Conservation (phyloP, 2,797 vertebrate genomes). For the Micrastur ruficollis region DNA sequence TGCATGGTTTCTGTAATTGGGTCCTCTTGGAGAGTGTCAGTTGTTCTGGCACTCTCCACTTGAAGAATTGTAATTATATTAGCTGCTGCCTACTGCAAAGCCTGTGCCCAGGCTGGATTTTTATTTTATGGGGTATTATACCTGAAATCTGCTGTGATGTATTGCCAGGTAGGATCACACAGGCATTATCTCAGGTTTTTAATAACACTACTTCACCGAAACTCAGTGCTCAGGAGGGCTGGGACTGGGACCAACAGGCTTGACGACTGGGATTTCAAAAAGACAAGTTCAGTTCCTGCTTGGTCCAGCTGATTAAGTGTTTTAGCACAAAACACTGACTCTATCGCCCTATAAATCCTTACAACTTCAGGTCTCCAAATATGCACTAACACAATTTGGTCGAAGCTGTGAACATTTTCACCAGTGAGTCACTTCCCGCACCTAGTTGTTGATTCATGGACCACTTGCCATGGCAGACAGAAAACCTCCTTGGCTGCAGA, state of each 20-base stretch:
- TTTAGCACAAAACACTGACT: background rate
- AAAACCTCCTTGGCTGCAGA: background rate
- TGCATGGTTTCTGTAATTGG: conserved; percentile 49
- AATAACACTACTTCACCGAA: background rate
- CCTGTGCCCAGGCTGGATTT: background rate
- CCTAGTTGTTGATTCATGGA: background rate
- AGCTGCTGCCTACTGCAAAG: background rate
- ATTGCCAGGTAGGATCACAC: background rate
- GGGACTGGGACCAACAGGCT: background rate
- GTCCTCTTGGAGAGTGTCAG: conserved; percentile 3
- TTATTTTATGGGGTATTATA: background rate
- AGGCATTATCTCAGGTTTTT: background rate
- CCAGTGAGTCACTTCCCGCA: background rate
- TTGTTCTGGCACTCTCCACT: background rate
- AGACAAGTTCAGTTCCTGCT: background rate
- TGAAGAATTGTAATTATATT: background rate
- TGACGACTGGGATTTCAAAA: background rate
- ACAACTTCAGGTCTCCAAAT: background rate
- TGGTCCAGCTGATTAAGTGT: background rate
- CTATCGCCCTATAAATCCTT: background rate
- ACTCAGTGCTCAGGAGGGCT: background rate
- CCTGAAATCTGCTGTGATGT: background rate
- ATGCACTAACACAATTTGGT: background rate
- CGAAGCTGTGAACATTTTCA: background rate
- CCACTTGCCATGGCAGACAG: background rate